Percentiles rank a stretch among this genome's conserved stretches.
Evolutionary conservation across 2,888 invertebrate genomes (phyloP).

Genomic region (Pterostichus niger): DNA sequence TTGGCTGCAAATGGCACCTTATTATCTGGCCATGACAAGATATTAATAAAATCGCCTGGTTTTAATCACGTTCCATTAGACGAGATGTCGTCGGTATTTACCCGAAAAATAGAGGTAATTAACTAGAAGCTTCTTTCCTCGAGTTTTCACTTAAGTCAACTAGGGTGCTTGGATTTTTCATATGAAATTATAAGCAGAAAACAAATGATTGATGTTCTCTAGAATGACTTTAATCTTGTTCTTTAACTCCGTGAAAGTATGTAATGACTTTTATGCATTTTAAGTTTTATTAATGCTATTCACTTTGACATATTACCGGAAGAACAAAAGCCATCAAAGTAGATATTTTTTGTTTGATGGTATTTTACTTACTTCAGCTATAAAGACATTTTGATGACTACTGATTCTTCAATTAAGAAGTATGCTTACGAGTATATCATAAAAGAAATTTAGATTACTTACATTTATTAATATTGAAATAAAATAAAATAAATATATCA

Average conservation of each 20-base stretch:
- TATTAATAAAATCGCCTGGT: slow-evolving; percentile 58
- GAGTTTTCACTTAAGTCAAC: slow-evolving; percentile 24
- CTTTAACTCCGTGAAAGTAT: slow-evolving; percentile 16
- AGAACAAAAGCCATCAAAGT: not conserved
- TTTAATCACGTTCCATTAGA: slow-evolving; percentile 63
- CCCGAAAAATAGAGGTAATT: slow-evolving; percentile 42
- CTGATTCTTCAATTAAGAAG: too few relatives aligned
- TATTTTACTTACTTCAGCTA: too few relatives aligned
- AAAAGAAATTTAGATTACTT: too few relatives aligned
- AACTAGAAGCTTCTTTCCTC: slow-evolving; percentile 22
- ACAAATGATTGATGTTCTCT: slow-evolving; percentile 42
- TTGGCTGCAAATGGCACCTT: slow-evolving; percentile 55
- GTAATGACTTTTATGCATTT: slow-evolving; percentile 39
- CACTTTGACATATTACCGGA: not conserved
- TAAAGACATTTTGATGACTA: too few relatives aligned
- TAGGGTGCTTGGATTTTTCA: slow-evolving; percentile 24
- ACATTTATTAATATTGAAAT: too few relatives aligned
- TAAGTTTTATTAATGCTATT: slow-evolving; percentile 27
- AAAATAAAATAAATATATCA: too few relatives aligned
- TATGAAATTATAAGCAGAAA: slow-evolving; percentile 46
- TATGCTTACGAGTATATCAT: too few relatives aligned
- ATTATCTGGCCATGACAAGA: slow-evolving; percentile 56
- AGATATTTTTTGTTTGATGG: too few relatives aligned
- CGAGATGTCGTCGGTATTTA: slow-evolving; percentile 24
- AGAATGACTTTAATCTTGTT: slow-evolving; percentile 23